Base-by-base conservation (phyloP, 2,113 vertebrate genomes). In the Phocoena phocoena region DNA sequence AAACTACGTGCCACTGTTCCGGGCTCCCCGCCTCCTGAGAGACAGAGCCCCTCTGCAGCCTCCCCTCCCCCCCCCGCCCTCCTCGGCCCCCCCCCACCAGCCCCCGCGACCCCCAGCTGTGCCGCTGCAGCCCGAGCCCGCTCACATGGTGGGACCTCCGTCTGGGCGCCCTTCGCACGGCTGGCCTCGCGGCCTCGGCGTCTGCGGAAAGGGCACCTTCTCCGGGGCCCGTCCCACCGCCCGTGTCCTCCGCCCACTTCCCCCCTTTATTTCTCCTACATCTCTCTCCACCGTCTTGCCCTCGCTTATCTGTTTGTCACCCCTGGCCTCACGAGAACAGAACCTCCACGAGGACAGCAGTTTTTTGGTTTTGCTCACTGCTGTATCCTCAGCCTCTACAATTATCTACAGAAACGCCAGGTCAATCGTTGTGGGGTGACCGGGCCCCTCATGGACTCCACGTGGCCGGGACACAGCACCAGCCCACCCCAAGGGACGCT, bases 11-110 rank as follows among this genome's bases (percentile, higher is more conserved):
- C 31, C 68, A 67, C 25, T 33, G 23, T 20, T 50, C n/a, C 70
- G 2, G 6, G 18, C 74, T 44, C 50, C 77, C 15, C 50, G 33
- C 23, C 20, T 55, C 62, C 83, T 26, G 20, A 81, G 20, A 41
- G 0, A 15, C 55, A 18, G 5, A 62, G n/a, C 6, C 60, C 55
- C 55, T 20, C 55, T 55, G 55, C 55, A 55, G 18, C 55, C 6
- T 20, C 55, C 18, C 86, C 79, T 86, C 92, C 62, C 44, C 36
- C 36, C 58, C 80, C 5, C 89, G 96, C 71, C 84, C 91, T 92
- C 26, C n/a, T 89, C 85, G 55, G 70, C 55, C 93, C 25, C 93
- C 25, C 25, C 15, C 44, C 14, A 0, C 21, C 5, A 20, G 14
- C 33, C 10, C 47, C 76, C 23, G 1, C 23, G 4, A 26, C 15